phyloP scores from a whole-genome alignment of 2,113 vertebrate species.

The Nematolebias whitei region DNA sequence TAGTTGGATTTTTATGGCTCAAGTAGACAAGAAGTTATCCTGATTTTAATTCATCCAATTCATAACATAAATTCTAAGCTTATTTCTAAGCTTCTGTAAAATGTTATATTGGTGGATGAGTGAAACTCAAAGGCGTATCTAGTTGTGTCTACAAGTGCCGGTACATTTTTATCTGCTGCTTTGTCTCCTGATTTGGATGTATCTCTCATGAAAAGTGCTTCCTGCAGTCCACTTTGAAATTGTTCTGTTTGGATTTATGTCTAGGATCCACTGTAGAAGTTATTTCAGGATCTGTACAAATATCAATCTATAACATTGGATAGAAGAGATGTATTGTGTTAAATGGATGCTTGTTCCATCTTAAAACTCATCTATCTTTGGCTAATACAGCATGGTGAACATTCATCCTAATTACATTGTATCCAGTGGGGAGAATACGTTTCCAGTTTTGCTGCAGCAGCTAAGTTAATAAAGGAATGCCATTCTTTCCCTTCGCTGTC shows the following conservation, averaged over 20 bases:
- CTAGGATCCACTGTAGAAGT: neutral
- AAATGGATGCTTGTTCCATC: constrained; percentile 5
- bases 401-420: neutral
- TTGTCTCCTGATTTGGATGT: constrained; percentile 7
- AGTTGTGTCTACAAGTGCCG: neutral
- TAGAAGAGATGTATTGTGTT: neutral
- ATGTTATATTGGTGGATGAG: neutral
- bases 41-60: constrained; percentile 5
- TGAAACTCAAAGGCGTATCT: neutral
- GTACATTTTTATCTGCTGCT: constrained; percentile 11
- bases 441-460: constrained; percentile 6
- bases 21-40: neutral
- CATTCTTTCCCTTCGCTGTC: constrained; percentile 7
- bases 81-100: constrained; percentile 9
- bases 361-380: neutral
- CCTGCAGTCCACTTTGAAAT: neutral
- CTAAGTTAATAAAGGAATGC: constrained; percentile 2
- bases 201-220: constrained; percentile 1
- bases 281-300: neutral
- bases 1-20: neutral
- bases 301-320: constrained; percentile 2
- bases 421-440: constrained; percentile 16
- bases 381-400: constrained; percentile 9
- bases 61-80: constrained; percentile 27
- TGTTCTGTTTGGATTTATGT: neutral